A percentile compares a stretch with the other conserved stretches of the same genome.
These are phyloP conservation scores for Loripinus fragilis DNA, from an alignment of 2,888 invertebrate genomes.

Conservation along the genomic window DNA sequence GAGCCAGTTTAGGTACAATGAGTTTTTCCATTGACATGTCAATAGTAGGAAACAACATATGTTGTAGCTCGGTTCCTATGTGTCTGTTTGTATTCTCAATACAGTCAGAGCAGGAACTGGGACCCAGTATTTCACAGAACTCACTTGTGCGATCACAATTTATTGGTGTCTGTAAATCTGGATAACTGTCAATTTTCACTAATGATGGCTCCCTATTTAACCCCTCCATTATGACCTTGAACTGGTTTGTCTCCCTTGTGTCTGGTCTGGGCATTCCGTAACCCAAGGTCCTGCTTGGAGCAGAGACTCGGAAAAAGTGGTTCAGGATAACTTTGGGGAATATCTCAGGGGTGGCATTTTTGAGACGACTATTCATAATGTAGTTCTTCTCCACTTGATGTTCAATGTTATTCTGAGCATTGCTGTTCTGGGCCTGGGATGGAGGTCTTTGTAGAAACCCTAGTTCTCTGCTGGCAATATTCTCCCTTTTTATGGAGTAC, in stretches of 20 bases:
- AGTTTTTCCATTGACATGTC: conserved; percentile 64
- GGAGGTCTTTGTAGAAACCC: conserved; percentile 49
- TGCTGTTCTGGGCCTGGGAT: conserved; percentile 9
- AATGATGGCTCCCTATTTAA: conserved; percentile 65
- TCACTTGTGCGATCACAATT: conserved; percentile 55
- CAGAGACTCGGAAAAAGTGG: conserved; percentile 67
- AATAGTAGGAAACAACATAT: conserved; percentile 68
- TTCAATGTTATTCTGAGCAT: conserved; percentile 53
- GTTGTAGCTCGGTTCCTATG: conserved; percentile 72
- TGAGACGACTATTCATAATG: conserved; percentile 61
- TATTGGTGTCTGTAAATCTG: conserved; percentile 60
- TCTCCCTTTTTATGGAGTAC: conserved; percentile 64
- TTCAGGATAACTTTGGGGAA: conserved; percentile 70
- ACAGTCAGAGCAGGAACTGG: conserved; percentile 71
- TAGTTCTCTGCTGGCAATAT: conserved; percentile 64
- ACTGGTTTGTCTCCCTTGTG: conserved; percentile 59
- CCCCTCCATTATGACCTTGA: conserved; percentile 57
- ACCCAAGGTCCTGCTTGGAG: conserved; percentile 52
- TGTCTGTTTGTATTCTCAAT: conserved; percentile 72
- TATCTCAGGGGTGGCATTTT: conserved; percentile 60
- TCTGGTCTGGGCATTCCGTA: conserved; percentile 73
- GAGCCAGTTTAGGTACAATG: conserved; percentile 59
- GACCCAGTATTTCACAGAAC: conserved; percentile 74
- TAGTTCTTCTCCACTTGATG: conserved; percentile 70
- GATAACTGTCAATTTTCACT: conserved; percentile 55